phyloP scores from a whole-genome alignment of 2,888 invertebrate genomes.

The Sphaerophoria taeniata region DNA sequence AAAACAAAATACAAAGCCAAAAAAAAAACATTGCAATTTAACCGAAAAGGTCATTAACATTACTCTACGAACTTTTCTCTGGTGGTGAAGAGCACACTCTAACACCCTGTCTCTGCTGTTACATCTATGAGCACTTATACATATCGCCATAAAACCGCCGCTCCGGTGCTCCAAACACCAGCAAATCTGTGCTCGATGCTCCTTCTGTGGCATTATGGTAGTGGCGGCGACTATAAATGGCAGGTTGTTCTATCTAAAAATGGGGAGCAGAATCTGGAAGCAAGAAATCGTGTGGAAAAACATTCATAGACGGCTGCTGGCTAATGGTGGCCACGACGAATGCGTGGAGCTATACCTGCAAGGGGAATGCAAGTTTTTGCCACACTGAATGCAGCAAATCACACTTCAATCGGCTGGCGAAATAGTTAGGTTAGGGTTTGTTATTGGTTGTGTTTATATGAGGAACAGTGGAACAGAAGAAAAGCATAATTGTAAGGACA shows the following conservation, averaged over 20 bases:
- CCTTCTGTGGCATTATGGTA: not conserved
- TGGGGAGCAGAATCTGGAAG: conserved; percentile 64
- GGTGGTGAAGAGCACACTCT: conserved; percentile 12
- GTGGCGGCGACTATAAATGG: conserved; percentile 69
- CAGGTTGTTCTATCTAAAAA: conserved; percentile 67
- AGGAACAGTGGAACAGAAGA: too few species aligned
- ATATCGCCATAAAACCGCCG: not conserved
- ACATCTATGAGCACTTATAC: too few species aligned
- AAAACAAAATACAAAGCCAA: too few species aligned
- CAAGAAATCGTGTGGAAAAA: conserved; percentile 71
- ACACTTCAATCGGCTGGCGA: conserved; percentile 7
- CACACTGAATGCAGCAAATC: conserved; percentile 36
- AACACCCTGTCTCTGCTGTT: not conserved
- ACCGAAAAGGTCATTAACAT: conserved; percentile 73
- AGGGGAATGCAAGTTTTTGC: not conserved
- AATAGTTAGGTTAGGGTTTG: too few species aligned
- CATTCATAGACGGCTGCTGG: conserved; percentile 44
- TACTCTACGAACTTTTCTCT: conserved; percentile 20
- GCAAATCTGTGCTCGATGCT: conserved; percentile 36
- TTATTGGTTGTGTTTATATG: too few species aligned
- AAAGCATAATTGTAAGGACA: too few species aligned
- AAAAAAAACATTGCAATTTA: conserved; percentile 65
- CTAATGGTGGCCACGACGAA: not conserved
- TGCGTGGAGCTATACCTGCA: not conserved
- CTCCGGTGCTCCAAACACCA: conserved; percentile 36